Evolutionary conservation across 1,140 invertebrate genomes (phyloP).

Genomic region (Cryptotermes secundus): DNA sequence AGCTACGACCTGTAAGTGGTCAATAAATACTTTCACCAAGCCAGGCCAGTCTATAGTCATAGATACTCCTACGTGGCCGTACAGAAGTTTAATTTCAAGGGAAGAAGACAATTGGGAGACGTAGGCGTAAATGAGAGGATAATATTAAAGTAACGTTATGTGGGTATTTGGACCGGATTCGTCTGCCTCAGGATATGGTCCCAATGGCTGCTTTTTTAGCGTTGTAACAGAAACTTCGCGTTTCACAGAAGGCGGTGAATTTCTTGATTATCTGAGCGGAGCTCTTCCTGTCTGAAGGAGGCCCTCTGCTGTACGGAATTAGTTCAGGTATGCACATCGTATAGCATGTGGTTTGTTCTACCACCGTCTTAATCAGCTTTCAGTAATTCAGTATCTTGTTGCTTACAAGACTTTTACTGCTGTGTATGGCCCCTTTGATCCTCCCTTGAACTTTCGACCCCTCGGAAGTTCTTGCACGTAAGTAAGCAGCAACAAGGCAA

Average conservation of each 20-base stretch:
- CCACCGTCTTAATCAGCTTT: neutral
- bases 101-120: too few relatives aligned
- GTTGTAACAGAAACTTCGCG: neutral
- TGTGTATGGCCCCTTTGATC: neutral
- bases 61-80: too few relatives aligned
- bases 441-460: neutral
- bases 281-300: too few relatives aligned
- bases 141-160: too few relatives aligned
- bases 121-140: too few relatives aligned
- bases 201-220: neutral
- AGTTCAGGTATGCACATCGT: neutral
- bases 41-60: too few relatives aligned
- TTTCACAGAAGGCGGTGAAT: neutral
- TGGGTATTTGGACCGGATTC: neutral
- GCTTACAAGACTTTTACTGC: neutral
- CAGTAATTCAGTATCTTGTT: neutral
- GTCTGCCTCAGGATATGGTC: neutral
- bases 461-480: neutral
- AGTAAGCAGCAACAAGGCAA: neutral
- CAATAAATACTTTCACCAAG: too few relatives aligned
- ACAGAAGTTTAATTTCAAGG: too few relatives aligned
- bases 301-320: too few relatives aligned
- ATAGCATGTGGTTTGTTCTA: neutral
- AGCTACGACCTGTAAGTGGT: too few relatives aligned
- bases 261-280: too few relatives aligned